Evolutionary conservation across 1,140 invertebrate genomes (phyloP), one percentile per base, ranked within the genome.

Genomic region (Anoplophora glabripennis): DNA sequence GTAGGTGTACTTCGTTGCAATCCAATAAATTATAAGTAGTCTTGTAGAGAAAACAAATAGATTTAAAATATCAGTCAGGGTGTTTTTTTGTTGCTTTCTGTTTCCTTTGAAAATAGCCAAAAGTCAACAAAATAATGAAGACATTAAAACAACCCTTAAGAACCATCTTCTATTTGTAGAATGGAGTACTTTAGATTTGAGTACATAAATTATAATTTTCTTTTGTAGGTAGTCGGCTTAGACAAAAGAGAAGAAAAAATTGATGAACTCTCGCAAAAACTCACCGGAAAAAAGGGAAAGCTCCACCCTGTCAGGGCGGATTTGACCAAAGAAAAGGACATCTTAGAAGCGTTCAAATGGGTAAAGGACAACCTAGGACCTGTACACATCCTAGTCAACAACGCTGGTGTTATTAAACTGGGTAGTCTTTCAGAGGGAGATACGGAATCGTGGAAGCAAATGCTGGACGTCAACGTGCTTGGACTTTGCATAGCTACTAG

Each of bases 321-420:
- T 58, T 34, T 72, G 34, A 62, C 63, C 45, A 66, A 56, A 15
- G 85, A 87, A 66, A 78, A 83, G 4, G 81, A 86, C 1, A 81
- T 89, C 3, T 56, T 79, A n/a, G 64, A 73, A 7, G 78, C 86
- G 48, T 89, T 89, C 63, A 67, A 77, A 9, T 83, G 80, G 79
- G 78, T 84, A 0, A 78, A 83, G 49, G 68, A 75, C n/a, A 78
- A 77, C 14, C 69, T 85, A 7, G 85, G 85, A 4, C 78, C 82
- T 2, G 74, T 87, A 7, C 81, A 86, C 70, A 77, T 89, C 1
- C 76, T 87, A 44, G 73, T 89, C 3, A 89, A 88, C 66, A 88
- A 86, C 69, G 87, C 88, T 0, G 87, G 85, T 12, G 21, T 63
- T 2, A 51, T 64, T 4, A 1, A 3, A 9, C 11, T 10, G n/a